phyloP scores from a whole-genome alignment of 92 coral and sea anemone genomes.

The Meandrina meandrites region DNA sequence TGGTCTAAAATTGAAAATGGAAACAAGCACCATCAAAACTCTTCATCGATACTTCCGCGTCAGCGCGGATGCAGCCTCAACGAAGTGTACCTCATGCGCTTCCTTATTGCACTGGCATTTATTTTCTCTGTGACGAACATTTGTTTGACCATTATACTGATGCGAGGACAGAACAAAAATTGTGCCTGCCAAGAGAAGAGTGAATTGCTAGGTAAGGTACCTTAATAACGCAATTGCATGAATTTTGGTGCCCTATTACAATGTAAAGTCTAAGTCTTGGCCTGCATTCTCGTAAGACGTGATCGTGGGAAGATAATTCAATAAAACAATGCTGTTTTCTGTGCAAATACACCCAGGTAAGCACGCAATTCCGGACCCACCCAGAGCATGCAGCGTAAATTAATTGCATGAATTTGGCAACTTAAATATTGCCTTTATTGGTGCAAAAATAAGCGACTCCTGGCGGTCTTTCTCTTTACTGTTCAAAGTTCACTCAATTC shows the following conservation, averaged over 20 bases:
- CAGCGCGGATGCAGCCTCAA: background rate
- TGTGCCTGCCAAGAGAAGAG: constrained; percentile 22
- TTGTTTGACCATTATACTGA: background rate
- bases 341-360: background rate
- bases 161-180: background rate
- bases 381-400: background rate
- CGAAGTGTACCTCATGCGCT: background rate
- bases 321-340: background rate
- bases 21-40: background rate
- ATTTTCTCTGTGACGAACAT: constrained; percentile 17
- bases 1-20: background rate
- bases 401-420: background rate
- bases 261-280: background rate
- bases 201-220: background rate
- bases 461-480: background rate
- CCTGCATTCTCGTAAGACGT: background rate
- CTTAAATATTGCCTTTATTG: background rate
- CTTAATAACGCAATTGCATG: background rate
- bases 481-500: background rate
- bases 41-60: background rate
- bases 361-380: constrained; percentile 10
- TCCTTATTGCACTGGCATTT: constrained; percentile 6
- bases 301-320: background rate
- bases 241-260: background rate
- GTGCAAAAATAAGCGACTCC: background rate